These are phyloP conservation scores for Pithys albifrons DNA, from an alignment of 2,113 vertebrate genomes.

Conservation along the genomic window DNA sequence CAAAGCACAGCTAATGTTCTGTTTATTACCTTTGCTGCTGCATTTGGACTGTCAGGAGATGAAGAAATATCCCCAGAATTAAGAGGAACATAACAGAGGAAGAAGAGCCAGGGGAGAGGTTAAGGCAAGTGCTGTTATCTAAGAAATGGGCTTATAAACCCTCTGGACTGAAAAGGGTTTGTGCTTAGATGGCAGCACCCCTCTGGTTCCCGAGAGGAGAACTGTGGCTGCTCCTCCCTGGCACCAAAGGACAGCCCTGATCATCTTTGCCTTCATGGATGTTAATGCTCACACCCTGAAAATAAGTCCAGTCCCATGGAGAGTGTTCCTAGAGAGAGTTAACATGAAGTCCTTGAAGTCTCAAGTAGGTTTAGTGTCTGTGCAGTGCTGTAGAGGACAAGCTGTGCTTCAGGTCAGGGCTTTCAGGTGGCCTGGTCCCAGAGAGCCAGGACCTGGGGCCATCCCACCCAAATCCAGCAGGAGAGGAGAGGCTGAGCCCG, in stretches of 20 bases:
- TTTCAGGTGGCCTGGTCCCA: not conserved
- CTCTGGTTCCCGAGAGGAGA: not conserved
- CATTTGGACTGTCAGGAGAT: constrained; percentile 43
- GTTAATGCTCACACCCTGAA: not conserved
- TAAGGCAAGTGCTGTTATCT: constrained; percentile 40
- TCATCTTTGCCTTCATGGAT: not conserved
- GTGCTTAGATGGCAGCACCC: not conserved
- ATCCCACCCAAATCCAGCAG: not conserved
- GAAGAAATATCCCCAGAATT: constrained; percentile 62
- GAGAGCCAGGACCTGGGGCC: not conserved
- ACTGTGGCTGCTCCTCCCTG: not conserved
- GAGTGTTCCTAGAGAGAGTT: not conserved
- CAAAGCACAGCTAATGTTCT: constrained; percentile 56
- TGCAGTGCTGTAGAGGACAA: not conserved
- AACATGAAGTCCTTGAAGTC: not conserved
- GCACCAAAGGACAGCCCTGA: not conserved
- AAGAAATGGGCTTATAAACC: constrained; percentile 26
- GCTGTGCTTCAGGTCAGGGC: not conserved
- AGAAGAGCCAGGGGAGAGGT: constrained; percentile 58
- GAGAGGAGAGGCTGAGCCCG: fast-evolving
- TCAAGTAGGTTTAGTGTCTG: not conserved
- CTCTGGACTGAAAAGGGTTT: not conserved
- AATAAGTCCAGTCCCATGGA: fast-evolving
- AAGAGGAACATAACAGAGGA: constrained; percentile 36
- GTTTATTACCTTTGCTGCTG: constrained; percentile 40